These are phyloP conservation scores for Theretra japonica DNA, from an alignment of 2,888 invertebrate genomes.

Conservation along the genomic window DNA sequence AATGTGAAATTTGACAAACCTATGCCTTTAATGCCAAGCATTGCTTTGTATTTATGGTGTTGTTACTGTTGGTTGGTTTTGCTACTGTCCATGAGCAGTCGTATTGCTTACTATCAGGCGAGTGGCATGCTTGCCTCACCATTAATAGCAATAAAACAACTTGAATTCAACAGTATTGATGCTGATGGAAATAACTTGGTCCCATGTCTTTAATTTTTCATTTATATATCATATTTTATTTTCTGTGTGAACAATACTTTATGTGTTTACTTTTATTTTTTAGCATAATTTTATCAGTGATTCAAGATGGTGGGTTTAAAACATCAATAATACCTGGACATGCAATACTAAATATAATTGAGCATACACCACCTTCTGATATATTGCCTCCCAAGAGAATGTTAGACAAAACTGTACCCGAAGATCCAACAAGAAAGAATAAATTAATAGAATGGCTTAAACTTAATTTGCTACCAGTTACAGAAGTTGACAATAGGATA, in stretches of 20 bases:
- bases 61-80: too few relatives aligned
- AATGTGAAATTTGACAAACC: too few relatives aligned
- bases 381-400: conserved; percentile 49
- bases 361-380: conserved; percentile 41
- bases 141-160: too few relatives aligned
- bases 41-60: too few relatives aligned
- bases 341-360: conserved; percentile 58
- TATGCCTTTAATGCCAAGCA: too few relatives aligned
- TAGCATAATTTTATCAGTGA: conserved; percentile 68
- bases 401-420: conserved; percentile 35
- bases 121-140: too few relatives aligned
- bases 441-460: conserved; percentile 69
- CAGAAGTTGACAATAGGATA: conserved; percentile 64
- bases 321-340: conserved; percentile 69
- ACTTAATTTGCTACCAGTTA: conserved; percentile 63
- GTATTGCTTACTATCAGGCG: too few relatives aligned
- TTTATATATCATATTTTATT: not conserved
- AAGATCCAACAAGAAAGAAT: conserved; percentile 53
- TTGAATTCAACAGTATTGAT: too few relatives aligned
- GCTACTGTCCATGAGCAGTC: too few relatives aligned
- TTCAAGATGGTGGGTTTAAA: conserved; percentile 52
- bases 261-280: conserved; percentile 45
- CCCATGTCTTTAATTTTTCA: too few relatives aligned
- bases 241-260: not conserved
- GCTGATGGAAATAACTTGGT: too few relatives aligned